A percentile compares a stretch with the other conserved stretches of the same genome.
phyloP scores from a whole-genome alignment of 2,797 vertebrate genomes.

The Alca torda region DNA sequence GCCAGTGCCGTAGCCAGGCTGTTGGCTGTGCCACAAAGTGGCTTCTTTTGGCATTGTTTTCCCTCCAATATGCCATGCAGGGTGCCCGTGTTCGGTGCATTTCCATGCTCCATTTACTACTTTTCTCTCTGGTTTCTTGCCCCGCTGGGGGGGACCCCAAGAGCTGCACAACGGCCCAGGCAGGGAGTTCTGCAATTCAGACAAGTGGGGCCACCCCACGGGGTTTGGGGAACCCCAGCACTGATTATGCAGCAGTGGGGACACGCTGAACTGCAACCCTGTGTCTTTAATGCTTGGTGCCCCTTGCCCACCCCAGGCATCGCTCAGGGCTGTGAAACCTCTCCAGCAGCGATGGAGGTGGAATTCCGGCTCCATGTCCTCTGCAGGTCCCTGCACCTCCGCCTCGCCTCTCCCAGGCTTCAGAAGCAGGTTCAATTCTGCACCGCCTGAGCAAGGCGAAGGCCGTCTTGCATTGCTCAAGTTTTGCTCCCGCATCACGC shows the following conservation, averaged over 20 bases:
- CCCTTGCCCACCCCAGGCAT: no score
- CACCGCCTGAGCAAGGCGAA: neutral
- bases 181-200: neutral
- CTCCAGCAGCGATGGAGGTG: rapidly evolving
- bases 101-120: neutral
- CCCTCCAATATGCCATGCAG: neutral
- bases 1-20: neutral
- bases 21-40: neutral
- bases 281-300: neutral
- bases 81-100: neutral
- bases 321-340: neutral
- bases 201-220: neutral
- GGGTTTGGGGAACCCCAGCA: rapidly evolving
- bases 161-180: neutral
- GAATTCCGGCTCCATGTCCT: neutral
- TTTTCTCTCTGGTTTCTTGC: neutral
- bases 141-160: rapidly evolving
- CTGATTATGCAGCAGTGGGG: neutral
- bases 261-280: neutral
- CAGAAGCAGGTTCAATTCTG: neutral
- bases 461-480: rapidly evolving
- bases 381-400: neutral
- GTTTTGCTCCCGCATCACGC: neutral
- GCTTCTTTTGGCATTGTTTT: neutral
- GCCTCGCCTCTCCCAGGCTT: neutral